phyloP scores from a whole-genome alignment of 92 coral and sea anemone genomes.

The Porites evermanni region DNA sequence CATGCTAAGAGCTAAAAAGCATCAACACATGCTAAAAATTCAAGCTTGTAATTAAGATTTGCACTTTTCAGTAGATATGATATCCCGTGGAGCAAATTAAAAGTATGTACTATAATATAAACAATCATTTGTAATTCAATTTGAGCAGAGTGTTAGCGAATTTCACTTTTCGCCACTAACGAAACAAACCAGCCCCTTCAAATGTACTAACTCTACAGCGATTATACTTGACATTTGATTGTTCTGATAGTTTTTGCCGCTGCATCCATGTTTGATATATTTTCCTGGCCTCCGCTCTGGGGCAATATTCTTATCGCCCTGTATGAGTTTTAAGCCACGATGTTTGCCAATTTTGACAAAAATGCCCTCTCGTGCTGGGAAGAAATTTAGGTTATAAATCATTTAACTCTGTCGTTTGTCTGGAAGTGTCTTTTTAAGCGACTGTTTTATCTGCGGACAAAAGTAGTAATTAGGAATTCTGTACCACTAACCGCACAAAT shows the following conservation, averaged over 20 bases:
- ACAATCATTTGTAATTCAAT: background rate
- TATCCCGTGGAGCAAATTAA: conserved; percentile 24
- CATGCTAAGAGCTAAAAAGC: too few relatives aligned
- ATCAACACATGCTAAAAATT: background rate
- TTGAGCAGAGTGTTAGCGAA: too few relatives aligned
- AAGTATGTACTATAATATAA: background rate
- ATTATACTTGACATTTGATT: background rate
- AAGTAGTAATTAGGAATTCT: background rate
- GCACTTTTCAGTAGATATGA: background rate
- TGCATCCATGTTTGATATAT: background rate
- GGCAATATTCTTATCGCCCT: conserved; percentile 12
- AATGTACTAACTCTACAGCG: background rate
- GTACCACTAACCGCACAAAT: background rate
- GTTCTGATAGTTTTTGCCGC: background rate
- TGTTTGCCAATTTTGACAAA: background rate
- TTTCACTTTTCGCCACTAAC: background rate
- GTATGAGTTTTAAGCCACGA: background rate
- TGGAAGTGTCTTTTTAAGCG: background rate
- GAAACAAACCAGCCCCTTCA: background rate
- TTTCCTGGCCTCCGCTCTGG: conserved; percentile 1
- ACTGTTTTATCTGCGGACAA: background rate
- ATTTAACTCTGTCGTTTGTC: conserved; percentile 27
- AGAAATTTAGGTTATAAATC: conserved; percentile 6
- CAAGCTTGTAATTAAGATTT: background rate
- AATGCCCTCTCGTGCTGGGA: conserved; percentile 26